These are phyloP conservation scores for Clarias pachynema DNA, from an alignment of 2,797 vertebrate genomes.

Conservation along the genomic window DNA sequence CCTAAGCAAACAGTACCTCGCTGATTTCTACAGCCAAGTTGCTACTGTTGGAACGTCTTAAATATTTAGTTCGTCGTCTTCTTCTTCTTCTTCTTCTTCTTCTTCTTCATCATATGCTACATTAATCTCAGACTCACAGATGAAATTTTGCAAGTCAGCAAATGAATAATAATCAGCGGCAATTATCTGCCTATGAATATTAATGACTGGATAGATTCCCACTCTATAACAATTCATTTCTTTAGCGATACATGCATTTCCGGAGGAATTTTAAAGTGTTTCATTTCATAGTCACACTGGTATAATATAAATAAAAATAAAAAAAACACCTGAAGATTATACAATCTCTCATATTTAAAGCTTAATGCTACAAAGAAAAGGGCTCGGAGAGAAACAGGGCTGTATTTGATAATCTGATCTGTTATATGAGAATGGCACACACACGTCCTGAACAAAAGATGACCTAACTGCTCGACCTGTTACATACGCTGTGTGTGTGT, in stretches of 20 bases:
- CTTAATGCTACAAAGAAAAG: background rate
- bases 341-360: background rate
- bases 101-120: background rate
- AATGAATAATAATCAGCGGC: constrained; percentile 20
- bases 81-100: background rate
- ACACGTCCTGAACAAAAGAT: background rate
- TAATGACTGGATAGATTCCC: background rate
- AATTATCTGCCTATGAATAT: constrained; percentile 7
- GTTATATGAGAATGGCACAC: background rate
- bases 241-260: background rate
- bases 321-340: background rate
- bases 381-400: background rate
- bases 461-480: background rate
- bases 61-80: background rate
- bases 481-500: background rate
- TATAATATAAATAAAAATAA: background rate
- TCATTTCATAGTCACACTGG: background rate
- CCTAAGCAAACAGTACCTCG: background rate
- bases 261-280: background rate
- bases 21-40: background rate
- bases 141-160: constrained; percentile 12
- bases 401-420: constrained; percentile 16
- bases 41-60: background rate
- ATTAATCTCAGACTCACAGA: background rate
- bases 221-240: background rate